Evolutionary conservation across 2,113 vertebrate species (phyloP).

Genomic region (Toxotes chatareus): DNA sequence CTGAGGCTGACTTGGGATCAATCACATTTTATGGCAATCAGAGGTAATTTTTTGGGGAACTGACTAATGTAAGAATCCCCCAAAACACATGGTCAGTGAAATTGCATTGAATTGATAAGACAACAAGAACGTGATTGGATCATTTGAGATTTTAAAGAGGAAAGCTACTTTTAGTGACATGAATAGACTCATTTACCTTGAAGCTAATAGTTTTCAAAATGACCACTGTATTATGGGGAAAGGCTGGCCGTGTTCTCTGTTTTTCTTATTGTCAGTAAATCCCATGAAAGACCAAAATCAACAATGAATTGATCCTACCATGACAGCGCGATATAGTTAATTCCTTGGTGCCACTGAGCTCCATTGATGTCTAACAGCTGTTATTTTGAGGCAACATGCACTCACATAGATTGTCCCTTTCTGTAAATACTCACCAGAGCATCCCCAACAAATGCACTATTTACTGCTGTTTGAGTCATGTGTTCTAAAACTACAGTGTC

Average conservation of each 20-base stretch:
- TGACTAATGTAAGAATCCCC: not conserved
- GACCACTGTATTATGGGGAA: not conserved
- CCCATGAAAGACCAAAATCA: conserved; percentile 48
- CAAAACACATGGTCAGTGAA: not conserved
- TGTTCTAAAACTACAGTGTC: not conserved
- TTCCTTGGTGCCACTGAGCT: not conserved
- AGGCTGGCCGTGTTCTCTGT: not conserved
- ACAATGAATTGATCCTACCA: not conserved
- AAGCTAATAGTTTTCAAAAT: not conserved
- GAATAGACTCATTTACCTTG: not conserved
- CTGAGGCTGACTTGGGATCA: not conserved
- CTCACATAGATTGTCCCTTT: not conserved
- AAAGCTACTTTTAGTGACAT: conserved; percentile 2
- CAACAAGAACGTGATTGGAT: not conserved
- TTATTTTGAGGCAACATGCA: not conserved
- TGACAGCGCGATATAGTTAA: not conserved
- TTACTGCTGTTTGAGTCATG: no score
- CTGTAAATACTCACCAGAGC: not conserved
- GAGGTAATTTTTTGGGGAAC: not conserved
- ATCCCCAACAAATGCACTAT: not conserved
- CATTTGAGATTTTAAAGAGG: not conserved
- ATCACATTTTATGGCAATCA: conserved; percentile 24
- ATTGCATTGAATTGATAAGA: not conserved
- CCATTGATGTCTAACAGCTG: not conserved
- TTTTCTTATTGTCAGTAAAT: conserved; percentile 7